Base-by-base conservation (phyloP, 2,888 invertebrate genomes). In the Aromia moschata region DNA sequence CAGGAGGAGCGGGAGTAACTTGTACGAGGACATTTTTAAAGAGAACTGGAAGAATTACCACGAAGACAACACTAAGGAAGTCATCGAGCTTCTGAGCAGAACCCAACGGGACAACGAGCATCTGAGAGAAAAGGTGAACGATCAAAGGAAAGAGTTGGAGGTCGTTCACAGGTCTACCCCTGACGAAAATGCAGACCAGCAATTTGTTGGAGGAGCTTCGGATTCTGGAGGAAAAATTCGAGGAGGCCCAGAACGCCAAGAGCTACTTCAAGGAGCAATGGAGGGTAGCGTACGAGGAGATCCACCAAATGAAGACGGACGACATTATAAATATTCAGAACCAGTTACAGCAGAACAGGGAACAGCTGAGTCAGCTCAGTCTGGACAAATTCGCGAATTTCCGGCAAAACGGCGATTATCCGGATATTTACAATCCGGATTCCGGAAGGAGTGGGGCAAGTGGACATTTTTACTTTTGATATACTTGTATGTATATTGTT, bases 241-340 rank as follows among this genome's bases (percentile, higher is more conserved):
- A 85, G 60, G 84, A 84, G 55, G 85, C 88, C 1, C 83, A 86
- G 54, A 86, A 86, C 56, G 87, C 88, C 31, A 91, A 91, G 76
- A 81, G 84, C 10, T 90, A 89, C 75, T 92, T 92, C 79, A 91
- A 92, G 73, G 87, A 88, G 69, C 88, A 91, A 73, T 92, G 90
- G 89, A 85, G 86, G 1, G 85, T 86, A 61, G 86, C 88, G 0
- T 86, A 89, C 1, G 80, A 87, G 0, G 90, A 91, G 71, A 82
- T 90, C 52, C 90, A 91, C 61, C 82, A 83, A 38, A 76, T 86
- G 59, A 89, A 88, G 73, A 80, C 83, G 36, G 81, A 82, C 72
- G 80, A 85, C 59, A 81, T 87, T 36, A 79, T 82, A 46, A 82
- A 82, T 36, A 77, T 86, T 70, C 81, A 87, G 56, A 72, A 79